phyloP scores from a whole-genome alignment of 2,113 vertebrate genomes.

The Dascyllus trimaculatus region DNA sequence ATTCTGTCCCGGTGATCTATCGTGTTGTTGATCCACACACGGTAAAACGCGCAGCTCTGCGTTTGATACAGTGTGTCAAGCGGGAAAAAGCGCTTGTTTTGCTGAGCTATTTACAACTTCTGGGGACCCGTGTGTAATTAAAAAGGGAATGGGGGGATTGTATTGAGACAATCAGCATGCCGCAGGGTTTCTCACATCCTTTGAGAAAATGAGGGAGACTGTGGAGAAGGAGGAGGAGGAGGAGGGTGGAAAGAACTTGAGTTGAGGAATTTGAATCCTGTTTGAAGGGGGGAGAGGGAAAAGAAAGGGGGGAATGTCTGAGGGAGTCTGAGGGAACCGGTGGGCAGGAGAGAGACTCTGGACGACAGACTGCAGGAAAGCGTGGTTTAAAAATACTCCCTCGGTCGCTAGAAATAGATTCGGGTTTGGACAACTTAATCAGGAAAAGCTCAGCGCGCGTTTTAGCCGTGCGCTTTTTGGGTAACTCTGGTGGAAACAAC shows the following conservation, averaged over 20 bases:
- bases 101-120: conserved; percentile 31
- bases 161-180: conserved; percentile 68
- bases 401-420: conserved; percentile 44
- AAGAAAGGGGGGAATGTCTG: conserved; percentile 58
- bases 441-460: not conserved
- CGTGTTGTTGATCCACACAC: not conserved
- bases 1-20: not conserved
- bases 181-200: conserved; percentile 70
- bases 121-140: conserved; percentile 63
- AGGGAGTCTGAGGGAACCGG: conserved; percentile 53
- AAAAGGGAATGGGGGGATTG: conserved; percentile 69
- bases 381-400: conserved; percentile 51
- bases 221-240: conserved; percentile 43
- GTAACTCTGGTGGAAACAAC: not conserved
- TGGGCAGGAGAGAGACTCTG: conserved; percentile 56
- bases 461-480: not conserved
- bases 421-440: conserved; percentile 9
- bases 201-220: conserved; percentile 66
- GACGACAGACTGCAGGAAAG: conserved; percentile 38
- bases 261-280: conserved; percentile 84
- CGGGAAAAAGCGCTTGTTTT: conserved; percentile 38
- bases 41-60: not conserved
- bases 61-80: conserved; percentile 21
- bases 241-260: conserved; percentile 77
- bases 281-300: conserved; percentile 61